Base-by-base conservation (phyloP, 2,797 vertebrate genomes). In the Antrozous pallidus region DNA sequence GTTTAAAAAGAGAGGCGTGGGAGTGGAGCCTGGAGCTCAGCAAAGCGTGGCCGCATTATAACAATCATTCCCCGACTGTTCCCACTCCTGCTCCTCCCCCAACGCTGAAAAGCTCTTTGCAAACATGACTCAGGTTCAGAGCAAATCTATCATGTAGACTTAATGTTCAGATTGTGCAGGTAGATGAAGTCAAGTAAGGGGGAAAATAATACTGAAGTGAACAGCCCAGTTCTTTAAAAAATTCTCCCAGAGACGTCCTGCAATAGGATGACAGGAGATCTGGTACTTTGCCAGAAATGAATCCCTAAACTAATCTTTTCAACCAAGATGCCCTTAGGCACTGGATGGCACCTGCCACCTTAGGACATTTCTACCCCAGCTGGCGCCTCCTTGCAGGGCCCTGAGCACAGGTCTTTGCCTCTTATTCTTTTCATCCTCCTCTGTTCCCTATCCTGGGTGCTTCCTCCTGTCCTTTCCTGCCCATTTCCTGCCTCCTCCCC, bases 1-100 rank as follows among this genome's bases (percentile, higher is more conserved):
- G 58, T 96, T 91, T 94, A 94, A 91, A 95, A 94, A 77, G 89
- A 88, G 67, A 77, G 94, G 88, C 74, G 38, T 96, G 89, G 82
- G 91, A 94, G 61, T 89, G 79, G 70, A 94, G 80, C 63, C 22
- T 8, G 2, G 56, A 13, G 90, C 69, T 92, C 95, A 93, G 87
- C 28, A 63, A 86, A 94, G 95, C 75, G 1, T 77, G 77, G 88
- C 69, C 26, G 36, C 74, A 31, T 81, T 91, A 38, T 69, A 78
- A 90, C 81, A 78, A 79, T 70, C 85, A 40, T 36, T 58, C 56
- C 10, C 12, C 1, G 1, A 18, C 18, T 16, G 85, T 74, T 49
- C 61, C 36, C 2, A 0, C 18, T 45, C 47, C 56, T 11, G 49
- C 45, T 80, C 87, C 42, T 73, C 28, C 49, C 56, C 67, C 33